Base-by-base conservation (phyloP, 2,888 invertebrate genomes). In the Bombylius discolor region DNA sequence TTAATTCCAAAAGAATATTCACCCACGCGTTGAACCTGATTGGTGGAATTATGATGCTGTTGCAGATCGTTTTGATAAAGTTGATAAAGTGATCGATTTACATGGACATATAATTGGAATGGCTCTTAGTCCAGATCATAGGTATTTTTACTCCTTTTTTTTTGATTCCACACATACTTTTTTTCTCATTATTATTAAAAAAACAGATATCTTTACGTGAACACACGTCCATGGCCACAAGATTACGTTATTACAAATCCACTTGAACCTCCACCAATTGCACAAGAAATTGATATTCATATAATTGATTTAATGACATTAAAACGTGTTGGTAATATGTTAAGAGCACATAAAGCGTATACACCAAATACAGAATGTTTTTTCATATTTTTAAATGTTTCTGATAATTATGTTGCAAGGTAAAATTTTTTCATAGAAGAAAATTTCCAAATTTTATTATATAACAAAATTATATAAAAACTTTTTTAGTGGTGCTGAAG, bases 41-140 rank as follows among this genome's bases (percentile, higher is more conserved):
- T 85, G 84, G 83, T 71, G 79, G 61, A 80, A 86, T 69, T 84
- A 80, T 64, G 80, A 84, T 58, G 75, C 82, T 4, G 83, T 86
- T 5, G 80, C 81, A 8, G 80, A 84, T 65, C 80, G 79, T 63
- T 85, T 84, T 62, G 87, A 89, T 68, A 79, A 79, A 67, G 80
- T 87, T 14, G 90, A 91, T 73, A 84, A 87, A 70, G 71, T 87
- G 8, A 87, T 91, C 59, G 89, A 91, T 72, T 77, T 91, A 53
- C 85, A 89, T 67, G 90, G 89, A 0, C 89, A 90, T 67, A 89
- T 91, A 57, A 88, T 90, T 63, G 91, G 91, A 63, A 88, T 91
- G 87, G 84, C 85, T 4, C 74, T 91, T 13, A 89, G 89, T 59
- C 90, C 89, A 0, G 89, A 89, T 74, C 87, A 89, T 66, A 78